phyloP scores from a whole-genome alignment of 2,797 vertebrate genomes.

The Semotilus atromaculatus region DNA sequence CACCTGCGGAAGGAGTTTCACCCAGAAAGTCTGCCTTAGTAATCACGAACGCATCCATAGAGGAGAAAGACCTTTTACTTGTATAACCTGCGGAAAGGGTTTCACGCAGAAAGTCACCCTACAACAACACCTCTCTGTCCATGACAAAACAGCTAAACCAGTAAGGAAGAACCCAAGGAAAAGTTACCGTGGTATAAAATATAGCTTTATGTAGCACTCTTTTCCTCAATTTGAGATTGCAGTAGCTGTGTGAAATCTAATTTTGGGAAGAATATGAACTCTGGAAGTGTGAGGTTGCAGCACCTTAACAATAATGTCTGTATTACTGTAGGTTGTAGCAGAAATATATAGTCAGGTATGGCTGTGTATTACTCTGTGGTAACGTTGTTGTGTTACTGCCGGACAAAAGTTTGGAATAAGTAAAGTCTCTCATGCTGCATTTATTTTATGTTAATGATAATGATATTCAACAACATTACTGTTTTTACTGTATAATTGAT shows the following conservation, averaged over 20 bases:
- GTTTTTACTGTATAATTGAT: background rate
- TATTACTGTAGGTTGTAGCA: background rate
- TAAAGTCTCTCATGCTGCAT: background rate
- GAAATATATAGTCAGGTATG: background rate
- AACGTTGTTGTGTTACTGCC: background rate
- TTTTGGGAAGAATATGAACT: background rate
- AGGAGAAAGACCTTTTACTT: slow-evolving; percentile 73
- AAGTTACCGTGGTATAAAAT: slow-evolving; percentile 16
- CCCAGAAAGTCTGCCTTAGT: slow-evolving; percentile 77
- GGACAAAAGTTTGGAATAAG: background rate
- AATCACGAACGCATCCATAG: slow-evolving; percentile 77
- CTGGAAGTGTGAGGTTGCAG: background rate
- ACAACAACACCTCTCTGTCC: slow-evolving; percentile 70
- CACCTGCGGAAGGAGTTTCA: slow-evolving; percentile 73
- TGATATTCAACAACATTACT: background rate
- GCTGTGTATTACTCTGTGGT: background rate
- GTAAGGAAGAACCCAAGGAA: slow-evolving; percentile 14
- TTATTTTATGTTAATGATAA: background rate
- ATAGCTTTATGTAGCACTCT: background rate
- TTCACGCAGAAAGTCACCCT: slow-evolving; percentile 76
- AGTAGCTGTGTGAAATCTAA: background rate
- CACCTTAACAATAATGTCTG: background rate
- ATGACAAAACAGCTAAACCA: slow-evolving; percentile 42
- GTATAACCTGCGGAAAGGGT: slow-evolving; percentile 70
- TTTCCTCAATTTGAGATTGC: background rate